Evolutionary conservation across 1,140 invertebrate genomes (phyloP), one percentile per base, ranked within the genome.

Genomic region (Muscidifurax raptorellus): DNA sequence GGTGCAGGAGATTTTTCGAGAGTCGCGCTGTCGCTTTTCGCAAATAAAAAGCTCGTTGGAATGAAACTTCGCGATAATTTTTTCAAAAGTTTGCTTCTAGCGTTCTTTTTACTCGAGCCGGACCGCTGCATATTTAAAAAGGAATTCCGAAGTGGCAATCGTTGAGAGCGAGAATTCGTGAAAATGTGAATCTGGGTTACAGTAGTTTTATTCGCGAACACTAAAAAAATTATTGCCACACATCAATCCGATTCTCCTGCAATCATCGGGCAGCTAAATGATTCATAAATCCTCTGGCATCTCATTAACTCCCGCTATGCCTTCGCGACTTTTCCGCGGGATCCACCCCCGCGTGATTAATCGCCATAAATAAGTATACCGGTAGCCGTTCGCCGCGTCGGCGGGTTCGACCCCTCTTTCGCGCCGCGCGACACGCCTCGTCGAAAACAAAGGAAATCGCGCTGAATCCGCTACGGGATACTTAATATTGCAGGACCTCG

Each of bases 371-470:
- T 80, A 71, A 71, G 25, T 59, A 59, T 1, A 59, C 15, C 18
- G 18, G 18, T 5, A 59, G 6, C n/a, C 22, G 18, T 22, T 59
- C 25, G 66, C 40, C n/a, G 78, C 27, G 44, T 2, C n/a, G n/a
- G 44, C n/a, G 22, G 25, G 18, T 27, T 18, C 22, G 15, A n/a
- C 71, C 40, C 80, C 12, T 36, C 47, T 28, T 12, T 47, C 15
- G 40, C 67, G 36, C 25, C 3, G 4, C 10, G n/a, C 6, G 28
- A 80, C 66, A 32, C 79, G 66, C 6, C 40, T 52, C 40, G 47
- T 36, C 9, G 47, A 71, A 15, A 76, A 83, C 81, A 83, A 83
- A 83, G 81, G 74, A 76, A 69, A 59, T 77, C 75, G 44, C 40
- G 32, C 10, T 30, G 27, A 30, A 27, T 69, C 52, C 66, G 76